These are phyloP conservation scores for Carcharodon carcharias DNA, from an alignment of 2,797 vertebrate genomes.

Conservation along the genomic window DNA sequence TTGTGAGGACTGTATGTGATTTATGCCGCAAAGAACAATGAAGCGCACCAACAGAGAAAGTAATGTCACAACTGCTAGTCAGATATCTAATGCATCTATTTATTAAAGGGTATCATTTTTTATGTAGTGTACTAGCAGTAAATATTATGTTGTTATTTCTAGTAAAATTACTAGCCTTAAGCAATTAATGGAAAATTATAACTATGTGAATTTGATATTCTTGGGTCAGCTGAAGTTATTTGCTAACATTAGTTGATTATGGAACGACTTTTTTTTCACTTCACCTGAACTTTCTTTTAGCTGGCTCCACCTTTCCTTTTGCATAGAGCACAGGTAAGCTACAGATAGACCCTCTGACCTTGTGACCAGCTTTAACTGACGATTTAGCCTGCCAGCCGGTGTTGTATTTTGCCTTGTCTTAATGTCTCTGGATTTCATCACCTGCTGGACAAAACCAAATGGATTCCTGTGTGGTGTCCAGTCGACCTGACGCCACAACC, in stretches of 20 bases:
- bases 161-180: not conserved
- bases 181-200: not conserved
- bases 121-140: not conserved
- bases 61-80: not conserved
- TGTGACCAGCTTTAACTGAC: not conserved
- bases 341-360: not conserved
- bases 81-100: not conserved
- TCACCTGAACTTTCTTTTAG: not conserved
- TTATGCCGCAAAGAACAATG: not conserved
- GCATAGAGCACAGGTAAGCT: not conserved
- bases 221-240: not conserved
- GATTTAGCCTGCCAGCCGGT: not conserved
- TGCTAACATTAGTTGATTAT: not conserved
- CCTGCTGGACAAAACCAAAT: not conserved
- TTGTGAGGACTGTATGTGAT: not conserved
- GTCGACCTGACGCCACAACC: slow-evolving; percentile 24
- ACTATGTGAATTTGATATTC: not conserved
- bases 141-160: not conserved
- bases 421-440: slow-evolving; percentile 28
- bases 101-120: not conserved
- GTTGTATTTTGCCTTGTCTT: not conserved
- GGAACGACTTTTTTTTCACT: not conserved
- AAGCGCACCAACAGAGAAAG: not conserved
- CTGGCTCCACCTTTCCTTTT: not conserved
- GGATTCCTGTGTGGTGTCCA: not conserved